Evolutionary conservation across 2,113 vertebrate genomes (phyloP).

Genomic region (Hucho hucho): DNA sequence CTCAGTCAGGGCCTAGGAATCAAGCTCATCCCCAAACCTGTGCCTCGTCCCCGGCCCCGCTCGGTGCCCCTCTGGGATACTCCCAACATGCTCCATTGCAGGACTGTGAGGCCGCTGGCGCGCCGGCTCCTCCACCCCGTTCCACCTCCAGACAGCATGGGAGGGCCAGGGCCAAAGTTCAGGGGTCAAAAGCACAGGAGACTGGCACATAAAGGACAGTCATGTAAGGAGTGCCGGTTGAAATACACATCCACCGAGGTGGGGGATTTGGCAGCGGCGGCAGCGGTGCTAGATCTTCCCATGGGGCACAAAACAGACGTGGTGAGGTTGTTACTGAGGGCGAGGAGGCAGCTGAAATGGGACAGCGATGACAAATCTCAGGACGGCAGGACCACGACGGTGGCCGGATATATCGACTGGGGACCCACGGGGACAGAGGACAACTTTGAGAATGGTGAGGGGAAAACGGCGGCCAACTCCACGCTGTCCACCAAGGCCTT

Average conservation of each 20-base stretch:
- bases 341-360: slow-evolving; percentile 73
- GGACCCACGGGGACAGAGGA: slow-evolving; percentile 76
- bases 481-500: slow-evolving; percentile 64
- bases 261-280: slow-evolving; percentile 41
- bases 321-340: slow-evolving; percentile 62
- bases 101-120: slow-evolving; percentile 66
- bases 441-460: slow-evolving; percentile 61
- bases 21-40: slow-evolving; percentile 62
- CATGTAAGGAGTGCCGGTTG: slow-evolving; percentile 63
- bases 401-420: slow-evolving; percentile 81
- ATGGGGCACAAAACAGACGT: slow-evolving; percentile 46
- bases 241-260: slow-evolving; percentile 56
- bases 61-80: slow-evolving; percentile 67
- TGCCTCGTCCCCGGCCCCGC: slow-evolving; percentile 63
- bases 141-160: slow-evolving; percentile 52
- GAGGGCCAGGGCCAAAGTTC: slow-evolving; percentile 45
- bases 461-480: slow-evolving; percentile 56
- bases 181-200: slow-evolving; percentile 58
- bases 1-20: slow-evolving; percentile 63
- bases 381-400: slow-evolving; percentile 76
- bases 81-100: slow-evolving; percentile 69
- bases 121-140: slow-evolving; percentile 60
- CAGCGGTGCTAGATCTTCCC: slow-evolving; percentile 44
- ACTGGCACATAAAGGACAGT: slow-evolving; percentile 52
- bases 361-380: slow-evolving; percentile 67